Evolutionary conservation across 2,797 vertebrate genomes (phyloP), one percentile per base, ranked within the genome.

Genomic region (Sus cebifrons): DNA sequence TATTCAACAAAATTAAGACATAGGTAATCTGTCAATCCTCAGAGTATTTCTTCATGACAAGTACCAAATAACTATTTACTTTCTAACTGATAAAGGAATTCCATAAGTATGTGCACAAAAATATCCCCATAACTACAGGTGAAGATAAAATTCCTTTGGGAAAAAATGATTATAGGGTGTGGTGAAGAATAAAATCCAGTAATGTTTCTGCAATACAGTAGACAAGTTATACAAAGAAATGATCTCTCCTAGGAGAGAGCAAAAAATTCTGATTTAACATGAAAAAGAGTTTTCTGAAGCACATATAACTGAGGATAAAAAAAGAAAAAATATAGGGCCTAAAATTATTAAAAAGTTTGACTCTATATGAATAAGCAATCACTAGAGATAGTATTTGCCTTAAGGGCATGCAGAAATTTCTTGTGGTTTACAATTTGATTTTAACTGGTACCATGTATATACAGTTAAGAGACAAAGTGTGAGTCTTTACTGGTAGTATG

Each of bases 201-300:
- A 54, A 81, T 78, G 13, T 70, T 87, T 77, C 36, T 20, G 29
- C 12, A 52, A 74, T 64, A 36, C n/a, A 6, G 13, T 64, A 87
- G 14, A 91, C 14, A n/a, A 73, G 1, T 70, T 79, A 86, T 64
- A 2, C 29, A 68, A 90, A 89, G 27, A 89, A 70, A 86, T 5
- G 4, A 54, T 32, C 14, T 65, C 18, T 29, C 8, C 21, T 23
- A 81, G 2, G 21, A 91, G 6, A 75, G 2, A 90, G 27, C 15
- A 95, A 91, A 95, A 62, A 68, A 94, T 77, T 89, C 73, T 86
- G 27, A 10, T n/a, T 82, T 82, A 94, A 78, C 16, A 36, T 10
- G 3, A 10, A 49, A 62, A 86, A 52, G 3, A 64, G 32, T 86
- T 78, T 83, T 56, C 9, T 32, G 9, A 87, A 90, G 4, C 58